Evolutionary conservation across 30 jellyfish, hydroid and myxozoan species (phyloP).

Genomic region (Nemopilema nomurai): DNA sequence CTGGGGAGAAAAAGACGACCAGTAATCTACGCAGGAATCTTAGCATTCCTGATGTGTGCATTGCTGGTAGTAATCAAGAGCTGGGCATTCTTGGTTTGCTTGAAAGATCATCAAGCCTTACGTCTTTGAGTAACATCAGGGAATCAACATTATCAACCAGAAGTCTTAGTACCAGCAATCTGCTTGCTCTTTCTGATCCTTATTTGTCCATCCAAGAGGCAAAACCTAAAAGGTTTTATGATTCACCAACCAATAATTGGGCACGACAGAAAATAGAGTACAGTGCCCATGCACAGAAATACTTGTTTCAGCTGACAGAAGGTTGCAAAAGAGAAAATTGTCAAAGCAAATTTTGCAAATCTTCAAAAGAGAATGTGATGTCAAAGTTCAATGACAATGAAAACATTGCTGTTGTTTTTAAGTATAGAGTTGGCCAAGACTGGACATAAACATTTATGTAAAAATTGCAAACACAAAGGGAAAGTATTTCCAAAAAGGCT

Average conservation of each 20-base stretch:
- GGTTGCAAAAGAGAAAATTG: conserved; percentile 80
- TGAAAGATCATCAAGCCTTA: conserved; percentile 50
- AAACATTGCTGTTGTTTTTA: conserved; percentile 55
- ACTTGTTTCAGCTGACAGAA: conserved; percentile 80
- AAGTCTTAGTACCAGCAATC: conserved; percentile 88
- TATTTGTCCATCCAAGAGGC: conserved; percentile 83
- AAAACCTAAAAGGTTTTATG: conserved; percentile 74
- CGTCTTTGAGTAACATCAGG: conserved; percentile 33
- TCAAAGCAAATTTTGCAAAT: conserved; percentile 68
- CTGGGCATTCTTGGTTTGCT: conserved; percentile 37
- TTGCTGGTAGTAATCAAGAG: conserved; percentile 6
- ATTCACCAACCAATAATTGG: conserved; percentile 58
- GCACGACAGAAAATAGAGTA: conserved; percentile 78
- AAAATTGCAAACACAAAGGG: conserved; percentile 29
- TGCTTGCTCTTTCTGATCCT: conserved; percentile 88
- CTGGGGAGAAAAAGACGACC: conserved; percentile 13
- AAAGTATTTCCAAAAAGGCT: conserved; percentile 39
- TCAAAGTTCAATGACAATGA: conserved; percentile 7
- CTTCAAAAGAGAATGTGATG: conserved; percentile 37
- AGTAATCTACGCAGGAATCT: conserved; percentile 30
- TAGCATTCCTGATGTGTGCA: conserved; percentile 43
- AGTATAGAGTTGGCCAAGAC: conserved; percentile 78
- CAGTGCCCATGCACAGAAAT: conserved; percentile 84
- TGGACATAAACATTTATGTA: conserved; percentile 51
- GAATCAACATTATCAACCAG: conserved; percentile 45